These are phyloP conservation scores for Leucopternis melanops DNA, from an alignment of 2,113 vertebrate genomes.

Conservation along the genomic window DNA sequence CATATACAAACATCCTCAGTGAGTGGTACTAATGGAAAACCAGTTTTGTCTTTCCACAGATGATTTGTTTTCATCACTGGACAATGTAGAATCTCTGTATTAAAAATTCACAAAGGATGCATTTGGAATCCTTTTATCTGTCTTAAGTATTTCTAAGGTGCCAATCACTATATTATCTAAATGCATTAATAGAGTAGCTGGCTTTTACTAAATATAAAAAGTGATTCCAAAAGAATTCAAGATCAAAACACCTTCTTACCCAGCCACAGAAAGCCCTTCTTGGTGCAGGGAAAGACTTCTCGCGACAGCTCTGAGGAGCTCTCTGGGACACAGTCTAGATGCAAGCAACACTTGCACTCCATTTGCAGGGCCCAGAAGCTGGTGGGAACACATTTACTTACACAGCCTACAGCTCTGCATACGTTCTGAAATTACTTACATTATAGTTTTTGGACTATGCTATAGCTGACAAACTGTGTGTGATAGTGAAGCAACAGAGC, in stretches of 20 bases:
- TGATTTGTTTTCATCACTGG: slow-evolving; percentile 27
- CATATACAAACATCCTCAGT: neutral
- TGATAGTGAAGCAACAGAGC: neutral
- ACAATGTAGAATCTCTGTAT: neutral
- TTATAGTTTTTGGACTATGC: neutral
- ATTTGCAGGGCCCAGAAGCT: neutral
- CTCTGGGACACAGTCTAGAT: neutral
- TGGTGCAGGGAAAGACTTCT: neutral
- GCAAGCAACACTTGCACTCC: neutral
- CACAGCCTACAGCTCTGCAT: neutral
- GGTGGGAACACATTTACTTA: neutral
- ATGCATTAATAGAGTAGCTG: neutral
- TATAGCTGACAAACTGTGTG: neutral
- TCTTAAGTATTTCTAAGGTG: slow-evolving; percentile 2
- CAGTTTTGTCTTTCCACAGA: neutral
- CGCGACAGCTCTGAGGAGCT: neutral
- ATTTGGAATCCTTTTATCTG: neutral
- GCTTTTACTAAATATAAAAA: neutral
- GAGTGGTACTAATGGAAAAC: neutral
- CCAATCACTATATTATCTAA: slow-evolving; percentile 11
- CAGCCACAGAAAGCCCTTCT: neutral
- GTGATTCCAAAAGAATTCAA: neutral
- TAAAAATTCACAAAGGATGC: slow-evolving; percentile 12
- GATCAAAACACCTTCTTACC: neutral
- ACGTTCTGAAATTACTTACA: neutral